Evolutionary conservation across 2,113 vertebrate genomes (phyloP).

Genomic region (Ammospiza nelsoni): DNA sequence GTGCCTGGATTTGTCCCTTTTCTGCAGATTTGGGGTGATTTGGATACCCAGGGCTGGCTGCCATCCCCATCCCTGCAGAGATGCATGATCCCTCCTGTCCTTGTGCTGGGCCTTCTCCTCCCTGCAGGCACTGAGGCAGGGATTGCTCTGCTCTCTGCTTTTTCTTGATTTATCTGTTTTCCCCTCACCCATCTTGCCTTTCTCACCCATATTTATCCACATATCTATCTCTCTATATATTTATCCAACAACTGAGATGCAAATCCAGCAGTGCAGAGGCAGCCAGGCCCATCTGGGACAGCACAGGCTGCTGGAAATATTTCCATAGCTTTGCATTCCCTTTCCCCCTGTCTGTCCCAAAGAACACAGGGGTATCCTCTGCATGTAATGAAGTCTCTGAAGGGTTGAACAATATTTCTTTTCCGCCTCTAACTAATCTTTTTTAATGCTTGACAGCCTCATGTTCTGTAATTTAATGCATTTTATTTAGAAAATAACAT

Average conservation of each 20-base stretch:
- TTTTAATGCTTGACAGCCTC: slow-evolving; percentile 46
- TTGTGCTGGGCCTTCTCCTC: neutral
- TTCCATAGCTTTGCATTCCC: neutral
- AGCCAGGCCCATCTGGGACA: neutral
- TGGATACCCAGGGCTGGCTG: neutral
- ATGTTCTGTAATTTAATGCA: slow-evolving; percentile 53
- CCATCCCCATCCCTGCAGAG: neutral
- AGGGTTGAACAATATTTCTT: neutral
- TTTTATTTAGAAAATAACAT: slow-evolving; percentile 77
- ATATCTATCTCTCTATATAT: neutral
- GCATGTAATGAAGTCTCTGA: neutral
- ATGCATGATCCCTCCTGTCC: neutral
- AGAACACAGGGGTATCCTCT: neutral
- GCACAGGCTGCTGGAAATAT: neutral
- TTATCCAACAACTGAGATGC: neutral
- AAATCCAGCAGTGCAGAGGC: neutral
- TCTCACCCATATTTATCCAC: neutral
- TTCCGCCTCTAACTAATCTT: slow-evolving; percentile 40
- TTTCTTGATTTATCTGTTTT: neutral
- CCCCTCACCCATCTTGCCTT: neutral
- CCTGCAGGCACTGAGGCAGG: neutral
- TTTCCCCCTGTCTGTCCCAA: slow-evolving; percentile 6
- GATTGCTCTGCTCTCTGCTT: neutral
- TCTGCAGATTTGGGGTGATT: neutral
- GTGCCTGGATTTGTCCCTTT: neutral